Percentiles rank a stretch among this genome's conserved stretches.
phyloP scores from a whole-genome alignment of 2,113 vertebrate genomes.

The Xiphophorus maculatus region DNA sequence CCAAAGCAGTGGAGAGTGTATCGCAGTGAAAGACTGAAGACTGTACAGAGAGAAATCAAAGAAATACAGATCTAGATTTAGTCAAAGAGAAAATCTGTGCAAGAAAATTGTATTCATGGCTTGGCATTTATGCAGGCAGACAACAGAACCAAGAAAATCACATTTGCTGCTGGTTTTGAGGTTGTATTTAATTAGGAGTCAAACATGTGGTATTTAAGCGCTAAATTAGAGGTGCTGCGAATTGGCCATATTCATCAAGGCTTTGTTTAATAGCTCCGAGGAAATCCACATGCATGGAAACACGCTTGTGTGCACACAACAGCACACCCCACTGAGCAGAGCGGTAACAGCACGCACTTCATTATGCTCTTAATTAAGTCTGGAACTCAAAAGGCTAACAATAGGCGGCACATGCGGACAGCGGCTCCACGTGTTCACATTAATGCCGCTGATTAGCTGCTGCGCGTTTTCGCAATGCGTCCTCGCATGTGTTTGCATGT shows the following conservation, averaged over 20 bases:
- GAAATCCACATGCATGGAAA: constrained; percentile 22
- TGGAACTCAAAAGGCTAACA: constrained; percentile 52
- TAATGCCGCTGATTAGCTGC: constrained; percentile 26
- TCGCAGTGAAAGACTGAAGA: background rate
- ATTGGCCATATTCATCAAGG: constrained; percentile 58
- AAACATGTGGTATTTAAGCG: constrained; percentile 73
- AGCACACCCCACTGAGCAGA: constrained; percentile 51
- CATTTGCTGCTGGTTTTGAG: background rate
- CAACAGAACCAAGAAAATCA: background rate
- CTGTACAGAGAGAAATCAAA: background rate
- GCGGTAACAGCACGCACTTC: constrained; percentile 54
- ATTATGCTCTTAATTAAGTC: constrained; percentile 72
- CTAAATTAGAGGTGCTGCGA: constrained; percentile 60
- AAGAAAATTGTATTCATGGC: constrained; percentile 12
- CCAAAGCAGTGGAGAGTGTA: too few species aligned
- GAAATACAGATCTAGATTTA: constrained; percentile 1
- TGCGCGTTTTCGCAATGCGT: constrained; percentile 5
- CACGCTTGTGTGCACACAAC: constrained; percentile 1
- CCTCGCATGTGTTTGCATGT: constrained; percentile 7
- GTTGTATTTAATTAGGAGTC: constrained; percentile 67
- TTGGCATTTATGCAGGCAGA: constrained; percentile 44
- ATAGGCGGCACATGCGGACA: constrained; percentile 6
- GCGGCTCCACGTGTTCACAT: constrained; percentile 30
- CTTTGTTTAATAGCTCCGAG: constrained; percentile 37
- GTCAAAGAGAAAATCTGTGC: constrained; percentile 1